Evolutionary conservation across 2,113 vertebrate genomes (phyloP), one percentile per base, ranked within the genome.

Genomic region (Proterorhinus semilunaris): DNA sequence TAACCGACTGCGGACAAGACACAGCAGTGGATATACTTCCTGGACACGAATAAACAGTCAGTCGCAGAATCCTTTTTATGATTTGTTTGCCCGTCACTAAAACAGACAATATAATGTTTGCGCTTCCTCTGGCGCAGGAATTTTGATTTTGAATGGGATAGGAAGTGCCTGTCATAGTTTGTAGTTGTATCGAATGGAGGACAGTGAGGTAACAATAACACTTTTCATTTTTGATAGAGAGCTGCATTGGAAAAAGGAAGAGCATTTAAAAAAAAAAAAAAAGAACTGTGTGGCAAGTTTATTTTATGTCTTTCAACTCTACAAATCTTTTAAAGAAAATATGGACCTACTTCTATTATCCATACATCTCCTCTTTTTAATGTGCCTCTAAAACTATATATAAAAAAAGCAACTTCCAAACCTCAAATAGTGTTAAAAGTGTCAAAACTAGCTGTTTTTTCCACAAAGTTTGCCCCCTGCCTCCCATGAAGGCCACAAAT

Each of bases 21-120:
- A 64, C 61, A 65, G 74, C 53, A 42, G 74, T 2, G 36, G 71
- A 76, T 68, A 63, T 80, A 72, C 83, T 86, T 83, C 74, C 85
- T 75, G 66, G 73, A 83, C 66, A 76, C 62, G 47, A 76, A 79
- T 68, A 71, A 88, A 76, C 50, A 61, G 59, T 75, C 66, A 2
- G n/a, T n/a, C 21, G 68, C 53, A 58, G 72, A 79, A 80, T 82
- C 68, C 49, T 53, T 87, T 78, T 82, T 72, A 76, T 51, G 10
- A 78, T 65, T 62, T 75, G 80, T 84, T 82, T 84, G 70, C 72
- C 68, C 74, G 75, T 82, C 68, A 80, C 78, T 81, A 81, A 74
- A 54, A 62, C 10, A 13, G 53, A 27, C 53, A 55, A 27, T 16
- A 8, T 8, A 8, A 54, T 55, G 53, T 55, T 55, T 55, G 17